Evolutionary conservation across 2,113 vertebrate genomes (phyloP), one percentile per base, ranked within the genome.

Genomic region (Odocoileus virginianus): DNA sequence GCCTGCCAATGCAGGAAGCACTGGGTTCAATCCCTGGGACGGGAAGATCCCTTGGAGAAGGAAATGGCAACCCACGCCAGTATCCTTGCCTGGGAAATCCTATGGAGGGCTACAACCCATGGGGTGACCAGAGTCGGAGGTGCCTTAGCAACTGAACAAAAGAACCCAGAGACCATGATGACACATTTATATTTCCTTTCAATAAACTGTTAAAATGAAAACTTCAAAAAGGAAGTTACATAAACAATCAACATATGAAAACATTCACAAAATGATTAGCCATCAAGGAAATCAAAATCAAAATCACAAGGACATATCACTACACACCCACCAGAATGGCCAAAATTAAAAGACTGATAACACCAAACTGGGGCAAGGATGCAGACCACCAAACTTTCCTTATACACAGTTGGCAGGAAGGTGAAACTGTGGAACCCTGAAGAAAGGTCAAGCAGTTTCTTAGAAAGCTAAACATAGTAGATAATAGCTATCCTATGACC

Each of bases 271-370:
- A 89, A 81, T 60, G 74, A 91, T 89, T 58, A 81, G 27, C 54
- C 88, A 93, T 71, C 52, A 33, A 85, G 78, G 83, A 95, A 85
- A 81, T 81, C 33, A 15, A 96, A 94, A 52, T 84, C 50, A 58
- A 91, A 97, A 64, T 60, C 87, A 93, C 84, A 83, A 33, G 61
- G 30, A 90, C 45, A 76, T 60, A 93, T n/a, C 30, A 95, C 61
- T 25, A 52, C 6, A 83, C 10, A 52, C 15, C 50, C 33, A 87
- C 55, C 43, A 88, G 83, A 88, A 81, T 36, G 30, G 64, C 50
- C 94, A 79, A 84, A 67, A 61, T 60, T 88, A 95, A 93, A 47
- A 85, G 30, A 36, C 43, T 30, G 36, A 25, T 55, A 79, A 82
- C 36, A 91, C 11, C 57, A 55, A 91, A 71, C 3, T 0, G 54